Evolutionary conservation across 2,888 invertebrate species (phyloP), one percentile per base, ranked within the genome.

Genomic region (Stramonita haemastoma): DNA sequence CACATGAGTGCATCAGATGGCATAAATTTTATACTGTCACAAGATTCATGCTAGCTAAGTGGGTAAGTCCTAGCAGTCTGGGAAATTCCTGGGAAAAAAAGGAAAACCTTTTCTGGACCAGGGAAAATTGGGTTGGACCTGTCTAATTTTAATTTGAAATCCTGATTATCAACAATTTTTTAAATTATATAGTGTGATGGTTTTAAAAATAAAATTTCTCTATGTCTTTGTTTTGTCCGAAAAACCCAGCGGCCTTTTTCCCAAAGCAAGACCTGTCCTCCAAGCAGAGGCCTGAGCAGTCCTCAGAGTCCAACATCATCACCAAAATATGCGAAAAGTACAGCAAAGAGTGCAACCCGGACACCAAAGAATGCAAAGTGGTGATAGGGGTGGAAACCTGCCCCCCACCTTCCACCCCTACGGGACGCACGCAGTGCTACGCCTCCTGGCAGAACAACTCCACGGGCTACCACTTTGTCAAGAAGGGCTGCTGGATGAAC

Each of bases 401-500:
- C 96, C 97, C 6, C 97, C 26, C 56, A 85, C 87, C 79, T 19
- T 46, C 89, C 91, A 97, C 97, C 94, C 60, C 46, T 22, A 22
- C 70, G n/a, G 81, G 83, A 4, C 85, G 70, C 1, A 85, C 29
- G 29, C 98, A 98, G 94, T 98, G 98, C 96, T 98, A 97, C 95
- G 98, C 98, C 0, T 96, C 98, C 0, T 98, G 98, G 98, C 97
- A 97, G 90, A 96, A 96, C 91, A 93, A 92, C 73, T 97, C 97
- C 77, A 90, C 92, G 88, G 93, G 92, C 5, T 87, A 92, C 34
- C 90, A 93, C 66, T 88, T 93, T 57, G 86, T 94, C 84, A 96
- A 96, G 92, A 97, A 98, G 97, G 99, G 99, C 89, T 99, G 99
- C 95, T 99, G 99, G 96, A 96, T 98, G 86, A 97, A 98, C 94